Evolutionary conservation across 2,888 invertebrate species (phyloP).

Genomic region (Rambutsinella grinnellia): DNA sequence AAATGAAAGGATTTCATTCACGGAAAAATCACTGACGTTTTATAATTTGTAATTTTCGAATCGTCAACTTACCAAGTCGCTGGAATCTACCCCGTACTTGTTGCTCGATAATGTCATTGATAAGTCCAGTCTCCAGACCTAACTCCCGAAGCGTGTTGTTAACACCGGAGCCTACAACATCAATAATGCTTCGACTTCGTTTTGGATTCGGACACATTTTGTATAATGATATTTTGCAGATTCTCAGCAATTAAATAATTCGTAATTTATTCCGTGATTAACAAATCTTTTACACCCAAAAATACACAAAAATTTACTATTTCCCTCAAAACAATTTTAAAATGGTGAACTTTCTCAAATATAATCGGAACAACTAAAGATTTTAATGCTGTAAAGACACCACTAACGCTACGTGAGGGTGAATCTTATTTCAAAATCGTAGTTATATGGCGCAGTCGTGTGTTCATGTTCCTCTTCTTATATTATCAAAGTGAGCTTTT

Average conservation of each 20-base stretch:
- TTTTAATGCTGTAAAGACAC: background rate
- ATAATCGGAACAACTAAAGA: background rate
- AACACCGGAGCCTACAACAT: conserved; percentile 61
- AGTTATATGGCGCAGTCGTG: background rate
- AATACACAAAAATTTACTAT: background rate
- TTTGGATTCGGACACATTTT: conserved; percentile 61
- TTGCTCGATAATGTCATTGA: conserved; percentile 58
- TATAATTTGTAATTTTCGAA: too few species aligned
- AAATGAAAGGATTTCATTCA: background rate
- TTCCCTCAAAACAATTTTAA: background rate
- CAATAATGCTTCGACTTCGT: conserved; percentile 52
- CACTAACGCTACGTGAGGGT: background rate
- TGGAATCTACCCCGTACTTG: conserved; percentile 61
- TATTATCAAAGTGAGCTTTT: conserved; percentile 12
- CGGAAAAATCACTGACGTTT: conserved; percentile 1
- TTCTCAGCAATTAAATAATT: too few species aligned
- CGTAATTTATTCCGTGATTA: background rate
- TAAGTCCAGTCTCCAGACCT: conserved; percentile 58
- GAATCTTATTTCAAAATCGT: background rate
- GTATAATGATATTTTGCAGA: too few species aligned
- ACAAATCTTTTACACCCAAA: background rate
- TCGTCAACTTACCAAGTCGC: conserved; percentile 61
- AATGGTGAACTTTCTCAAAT: background rate
- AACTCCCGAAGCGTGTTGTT: conserved; percentile 58
- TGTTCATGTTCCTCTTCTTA: conserved; percentile 9